Evolutionary conservation across 2,113 vertebrate species (phyloP), one percentile per base, ranked within the genome.

Genomic region (Arothron firmamentum): DNA sequence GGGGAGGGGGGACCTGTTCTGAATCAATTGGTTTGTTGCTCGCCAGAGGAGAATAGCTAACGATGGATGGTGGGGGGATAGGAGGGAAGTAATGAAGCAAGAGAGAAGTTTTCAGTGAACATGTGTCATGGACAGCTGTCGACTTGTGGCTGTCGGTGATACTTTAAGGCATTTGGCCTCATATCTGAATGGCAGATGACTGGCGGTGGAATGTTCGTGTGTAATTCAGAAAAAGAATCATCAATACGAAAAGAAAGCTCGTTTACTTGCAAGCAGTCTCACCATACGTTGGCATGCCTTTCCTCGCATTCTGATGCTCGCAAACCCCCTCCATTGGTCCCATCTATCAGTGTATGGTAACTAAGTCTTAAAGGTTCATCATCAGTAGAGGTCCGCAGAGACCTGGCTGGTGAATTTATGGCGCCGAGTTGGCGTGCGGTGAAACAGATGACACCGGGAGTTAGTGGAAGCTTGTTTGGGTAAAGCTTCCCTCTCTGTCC

Each of bases 71-170:
- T 28, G 14, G 49, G 23, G 58, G 58, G 31, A 82, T 54, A 77
- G 57, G 57, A 54, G 34, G 49, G 71, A 46, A 74, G 83, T 82
- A 84, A 83, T 86, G 78, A 87, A 87, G 67, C 78, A 79, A 56
- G n/a, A 65, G 54, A 51, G 41, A 54, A 23, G 21, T 34, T 72
- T 76, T 61, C 66, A 50, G 46, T 65, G 71, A 84, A 83, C 84
- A 86, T 81, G 84, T 87, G 82, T 81, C 67, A 51, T 60, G 73
- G 66, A 81, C 85, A 86, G 81, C 85, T 85, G 87, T 73, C 70
- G 62, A 62, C 57, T 65, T 57, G 52, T 74, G 66, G 67, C 79
- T 73, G 64, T 46, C 4, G n/a, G 80, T 62, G 16, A 62, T 62
- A 66, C 34, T 38, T 85, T 73, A 15, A 59, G 72, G 80, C 62